Percentiles rank a stretch among this genome's conserved stretches.
Evolutionary conservation across 2,113 vertebrate species (phyloP).

Genomic region (Ammodytes dubius): DNA sequence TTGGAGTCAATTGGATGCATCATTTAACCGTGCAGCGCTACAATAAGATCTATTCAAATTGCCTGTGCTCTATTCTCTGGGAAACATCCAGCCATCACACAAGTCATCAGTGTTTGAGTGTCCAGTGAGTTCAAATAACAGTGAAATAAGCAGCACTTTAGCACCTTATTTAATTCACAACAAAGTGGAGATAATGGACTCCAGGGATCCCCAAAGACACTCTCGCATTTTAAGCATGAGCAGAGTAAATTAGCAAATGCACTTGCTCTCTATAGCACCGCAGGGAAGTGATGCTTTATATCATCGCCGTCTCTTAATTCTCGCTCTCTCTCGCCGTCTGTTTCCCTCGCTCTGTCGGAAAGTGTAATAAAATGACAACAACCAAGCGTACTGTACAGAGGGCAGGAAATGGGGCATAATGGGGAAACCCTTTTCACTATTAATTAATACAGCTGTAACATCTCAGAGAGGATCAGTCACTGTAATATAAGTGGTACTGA

Average conservation of each 20-base stretch:
- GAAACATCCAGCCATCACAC: conserved; percentile 73
- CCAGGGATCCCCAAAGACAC: conserved; percentile 82
- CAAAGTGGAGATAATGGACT: conserved; percentile 89
- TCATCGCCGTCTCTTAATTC: conserved; percentile 66
- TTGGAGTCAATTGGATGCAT: conserved; percentile 28
- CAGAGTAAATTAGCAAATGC: conserved; percentile 86
- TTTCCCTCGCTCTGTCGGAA: conserved; percentile 47
- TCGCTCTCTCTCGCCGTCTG: conserved; percentile 44
- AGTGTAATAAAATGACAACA: conserved; percentile 68
- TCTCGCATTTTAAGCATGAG: conserved; percentile 83
- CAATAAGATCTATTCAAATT: conserved; percentile 61
- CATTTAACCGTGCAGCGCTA: conserved; percentile 34
- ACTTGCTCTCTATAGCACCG: conserved; percentile 72
- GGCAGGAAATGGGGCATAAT: conserved; percentile 63
- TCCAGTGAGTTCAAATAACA: conserved; percentile 87
- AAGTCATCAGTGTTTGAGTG: conserved; percentile 78
- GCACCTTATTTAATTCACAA: conserved; percentile 89
- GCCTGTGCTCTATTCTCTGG: conserved; percentile 61
- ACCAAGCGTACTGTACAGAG: conserved; percentile 41
- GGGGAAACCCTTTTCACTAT: conserved; percentile 62
- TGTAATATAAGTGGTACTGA: conserved; percentile 43
- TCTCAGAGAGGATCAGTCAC: conserved; percentile 65
- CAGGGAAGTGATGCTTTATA: conserved; percentile 78
- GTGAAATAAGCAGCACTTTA: conserved; percentile 86
- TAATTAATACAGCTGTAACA: conserved; percentile 53